Conservation (phyloP, 2,888 invertebrate species). For the Synanthedon formicaeformis region DNA sequence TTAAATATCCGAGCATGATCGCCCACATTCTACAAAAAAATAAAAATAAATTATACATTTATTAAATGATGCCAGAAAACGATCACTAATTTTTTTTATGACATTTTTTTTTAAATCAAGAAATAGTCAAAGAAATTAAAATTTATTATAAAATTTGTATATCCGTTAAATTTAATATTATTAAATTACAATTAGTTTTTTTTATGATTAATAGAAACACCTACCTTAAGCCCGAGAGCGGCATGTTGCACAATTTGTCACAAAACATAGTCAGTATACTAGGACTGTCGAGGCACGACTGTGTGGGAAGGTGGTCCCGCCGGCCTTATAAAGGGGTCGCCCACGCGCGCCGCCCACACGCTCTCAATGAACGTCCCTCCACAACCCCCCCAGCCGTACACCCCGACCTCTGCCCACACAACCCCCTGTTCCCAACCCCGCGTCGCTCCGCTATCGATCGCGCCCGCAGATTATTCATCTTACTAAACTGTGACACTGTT, state of each 20-base stretch:
- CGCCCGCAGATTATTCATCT: conserved; percentile 62
- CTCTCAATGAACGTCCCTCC: conserved; percentile 73
- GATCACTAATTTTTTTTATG: background rate
- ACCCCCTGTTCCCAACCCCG: conserved; percentile 21
- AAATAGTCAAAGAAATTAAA: background rate
- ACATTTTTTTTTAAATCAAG: background rate
- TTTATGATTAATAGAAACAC: conserved; percentile 8
- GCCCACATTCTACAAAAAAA: conserved; percentile 49
- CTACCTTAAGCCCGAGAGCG: conserved; percentile 46
- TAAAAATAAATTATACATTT: background rate
- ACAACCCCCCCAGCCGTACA: conserved; percentile 8
- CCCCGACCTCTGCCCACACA: conserved; percentile 15
- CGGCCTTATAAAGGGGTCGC: conserved; percentile 60
- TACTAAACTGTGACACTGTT: conserved; percentile 38
- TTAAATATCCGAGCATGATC: conserved; percentile 59
- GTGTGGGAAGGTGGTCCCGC: conserved; percentile 43
- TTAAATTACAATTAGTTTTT: background rate
- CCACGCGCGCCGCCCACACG: conserved; percentile 74
- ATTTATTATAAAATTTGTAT: background rate
- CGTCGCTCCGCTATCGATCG: conserved; percentile 58
- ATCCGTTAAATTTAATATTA: background rate
- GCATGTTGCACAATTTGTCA: conserved; percentile 45
- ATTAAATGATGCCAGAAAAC: background rate
- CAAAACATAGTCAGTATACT: conserved; percentile 30
- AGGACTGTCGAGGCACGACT: conserved; percentile 45